A percentile compares a stretch with the other conserved stretches of the same genome.
Conservation (phyloP, 1,140 invertebrate genomes). For the Aphis gossypii region DNA sequence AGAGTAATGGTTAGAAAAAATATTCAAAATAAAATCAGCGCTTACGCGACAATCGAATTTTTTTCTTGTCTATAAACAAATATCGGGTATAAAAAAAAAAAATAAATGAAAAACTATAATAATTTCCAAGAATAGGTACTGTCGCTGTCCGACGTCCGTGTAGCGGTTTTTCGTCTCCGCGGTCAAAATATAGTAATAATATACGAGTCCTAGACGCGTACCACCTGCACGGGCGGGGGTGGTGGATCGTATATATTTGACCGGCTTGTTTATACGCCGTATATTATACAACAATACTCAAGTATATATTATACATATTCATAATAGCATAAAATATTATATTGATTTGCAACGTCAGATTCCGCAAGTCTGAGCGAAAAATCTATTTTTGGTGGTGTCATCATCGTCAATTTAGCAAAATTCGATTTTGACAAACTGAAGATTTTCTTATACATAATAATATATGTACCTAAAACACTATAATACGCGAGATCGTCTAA, state of each 20-base stretch:
- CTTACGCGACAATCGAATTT: neutral
- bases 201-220: too few relatives aligned
- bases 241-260: neutral
- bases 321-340: neutral
- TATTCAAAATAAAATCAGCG: neutral
- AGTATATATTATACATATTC: neutral
- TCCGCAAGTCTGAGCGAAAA: neutral
- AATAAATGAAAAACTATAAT: neutral
- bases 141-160: neutral
- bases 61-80: neutral
- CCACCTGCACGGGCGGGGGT: neutral
- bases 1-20: neutral
- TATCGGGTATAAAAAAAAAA: neutral
- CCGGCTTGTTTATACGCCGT: neutral
- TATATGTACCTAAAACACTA: too few relatives aligned
- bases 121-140: neutral
- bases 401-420: neutral
- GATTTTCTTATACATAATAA: too few relatives aligned
- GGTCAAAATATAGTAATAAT: neutral
- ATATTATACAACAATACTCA: neutral
- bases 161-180: neutral
- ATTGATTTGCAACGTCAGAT: slow-evolving; percentile 10
- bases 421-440: neutral
- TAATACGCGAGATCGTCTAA: too few relatives aligned
- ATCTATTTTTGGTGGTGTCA: neutral